Base-by-base conservation (phyloP, 2,113 vertebrate genomes). In the Clarias macrocephalus region DNA sequence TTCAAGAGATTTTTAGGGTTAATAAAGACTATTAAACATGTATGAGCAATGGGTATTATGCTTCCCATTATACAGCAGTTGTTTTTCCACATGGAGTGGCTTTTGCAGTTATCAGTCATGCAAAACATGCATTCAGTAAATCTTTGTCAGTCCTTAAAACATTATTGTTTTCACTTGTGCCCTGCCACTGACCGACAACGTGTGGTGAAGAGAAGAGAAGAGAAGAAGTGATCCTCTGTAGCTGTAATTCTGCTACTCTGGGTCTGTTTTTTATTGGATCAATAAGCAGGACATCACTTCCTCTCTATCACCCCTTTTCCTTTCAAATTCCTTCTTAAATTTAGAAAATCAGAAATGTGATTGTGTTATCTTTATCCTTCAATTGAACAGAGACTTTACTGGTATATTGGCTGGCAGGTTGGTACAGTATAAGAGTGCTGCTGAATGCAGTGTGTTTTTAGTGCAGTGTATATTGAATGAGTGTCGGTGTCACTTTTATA, bases 241-340 rank as follows among this genome's bases (percentile, higher is more conserved):
- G 90, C 56, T 80, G 66, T 88, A 88, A 89, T 92, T 92, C 87
- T 92, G 88, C 86, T 90, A 57, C 33, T 86, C 85, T 72, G 56
- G 89, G 84, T 82, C 89, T 90, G 92, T 90, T 92, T 91, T 42
- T 90, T 91, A 91, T 83, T 90, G 89, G 89, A 94, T 94, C 94
- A 88, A 94, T 94, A 91, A 87, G 88, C 86, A 80, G 83, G 82
- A 54, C 65, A 48, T 68, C 79, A 33, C 77, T 75, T 66, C 18
- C 76, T 52, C 54, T 87, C 56, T 83, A 30, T 63, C 42, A 23
- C 59, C 9, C 86, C 73, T 37, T 21, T 85, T 42, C 85, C 84
- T 66, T 75, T 84, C 59, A 42, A 42, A 42, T 68, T 63, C 42
- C 48, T 81, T 86, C 33, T 62, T 28, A 82, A 9, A 52, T 16